Percentiles rank a stretch among this genome's conserved stretches.
Evolutionary conservation across 2,113 vertebrate genomes (phyloP).

Genomic region (Trichechus manatus): DNA sequence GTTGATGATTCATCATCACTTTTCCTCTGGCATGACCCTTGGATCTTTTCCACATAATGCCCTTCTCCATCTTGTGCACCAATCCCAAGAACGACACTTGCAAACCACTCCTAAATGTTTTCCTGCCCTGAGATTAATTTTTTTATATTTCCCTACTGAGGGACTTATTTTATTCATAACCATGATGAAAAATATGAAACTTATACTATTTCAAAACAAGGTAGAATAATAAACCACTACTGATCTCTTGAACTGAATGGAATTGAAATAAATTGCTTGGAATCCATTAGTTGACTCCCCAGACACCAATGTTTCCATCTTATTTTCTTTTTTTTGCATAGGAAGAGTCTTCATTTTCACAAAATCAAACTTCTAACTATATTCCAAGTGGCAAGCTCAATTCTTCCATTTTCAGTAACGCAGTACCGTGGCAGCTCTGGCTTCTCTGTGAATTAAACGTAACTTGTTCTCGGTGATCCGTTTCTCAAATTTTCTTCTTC

Average conservation of each 20-base stretch:
- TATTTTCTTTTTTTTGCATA: background rate
- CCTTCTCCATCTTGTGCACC: background rate
- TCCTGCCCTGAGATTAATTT: background rate
- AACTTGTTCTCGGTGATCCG: background rate
- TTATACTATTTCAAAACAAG: background rate
- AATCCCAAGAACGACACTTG: background rate
- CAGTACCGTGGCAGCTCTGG: constrained; percentile 59
- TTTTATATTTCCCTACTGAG: background rate
- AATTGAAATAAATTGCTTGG: constrained; percentile 41
- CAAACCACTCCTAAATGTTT: too few relatives aligned
- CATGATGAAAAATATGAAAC: background rate
- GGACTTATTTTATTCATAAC: background rate
- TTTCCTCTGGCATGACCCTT: background rate
- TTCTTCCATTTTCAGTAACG: constrained; percentile 63
- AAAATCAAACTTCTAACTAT: background rate
- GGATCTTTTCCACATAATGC: background rate
- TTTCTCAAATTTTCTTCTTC: constrained; percentile 75
- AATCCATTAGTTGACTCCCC: background rate
- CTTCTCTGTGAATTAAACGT: constrained; percentile 81
- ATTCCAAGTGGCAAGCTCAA: background rate
- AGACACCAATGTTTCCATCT: background rate
- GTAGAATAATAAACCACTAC: background rate
- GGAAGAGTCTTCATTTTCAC: constrained; percentile 34
- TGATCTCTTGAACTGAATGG: constrained; percentile 23
- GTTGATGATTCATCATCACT: background rate